These are phyloP conservation scores for Rallus crepitans DNA, from an alignment of 2,797 vertebrate species.

Conservation along the genomic window DNA sequence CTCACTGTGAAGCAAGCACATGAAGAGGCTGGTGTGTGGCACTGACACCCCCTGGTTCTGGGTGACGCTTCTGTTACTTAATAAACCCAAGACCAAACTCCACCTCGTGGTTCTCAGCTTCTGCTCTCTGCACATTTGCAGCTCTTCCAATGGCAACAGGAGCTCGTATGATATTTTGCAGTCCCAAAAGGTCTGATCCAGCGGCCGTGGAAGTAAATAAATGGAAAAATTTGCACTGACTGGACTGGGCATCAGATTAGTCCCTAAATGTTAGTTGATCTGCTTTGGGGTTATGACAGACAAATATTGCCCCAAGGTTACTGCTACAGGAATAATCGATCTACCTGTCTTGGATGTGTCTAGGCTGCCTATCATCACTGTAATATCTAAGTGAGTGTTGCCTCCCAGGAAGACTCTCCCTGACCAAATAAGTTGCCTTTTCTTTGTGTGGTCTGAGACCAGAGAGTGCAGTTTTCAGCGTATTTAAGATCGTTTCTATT, in stretches of 20 bases:
- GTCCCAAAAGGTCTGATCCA: slow-evolving; percentile 57
- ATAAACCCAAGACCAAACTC: background rate
- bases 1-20: background rate
- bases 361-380: slow-evolving; percentile 44
- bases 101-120: background rate
- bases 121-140: slow-evolving; percentile 13
- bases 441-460: slow-evolving; percentile 47
- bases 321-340: slow-evolving; percentile 66
- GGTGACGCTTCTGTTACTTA: background rate
- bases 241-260: slow-evolving; percentile 54
- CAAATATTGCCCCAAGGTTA: slow-evolving; percentile 73
- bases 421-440: slow-evolving; percentile 54
- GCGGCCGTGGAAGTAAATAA: slow-evolving; percentile 60
- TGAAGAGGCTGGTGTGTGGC: background rate
- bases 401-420: slow-evolving; percentile 9
- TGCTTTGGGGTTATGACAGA: slow-evolving; percentile 70
- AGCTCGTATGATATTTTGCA: slow-evolving; percentile 33
- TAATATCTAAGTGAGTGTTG: slow-evolving; percentile 14
- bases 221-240: slow-evolving; percentile 56
- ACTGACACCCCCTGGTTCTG: background rate
- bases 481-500: slow-evolving; percentile 41
- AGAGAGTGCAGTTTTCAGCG: background rate
- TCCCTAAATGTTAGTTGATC: slow-evolving; percentile 66
- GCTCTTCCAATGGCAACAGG: slow-evolving; percentile 3
- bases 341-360: slow-evolving; percentile 45